These are phyloP conservation scores for Callyntrura guangdongensis DNA, from an alignment of 2,888 invertebrate species.

Conservation along the genomic window DNA sequence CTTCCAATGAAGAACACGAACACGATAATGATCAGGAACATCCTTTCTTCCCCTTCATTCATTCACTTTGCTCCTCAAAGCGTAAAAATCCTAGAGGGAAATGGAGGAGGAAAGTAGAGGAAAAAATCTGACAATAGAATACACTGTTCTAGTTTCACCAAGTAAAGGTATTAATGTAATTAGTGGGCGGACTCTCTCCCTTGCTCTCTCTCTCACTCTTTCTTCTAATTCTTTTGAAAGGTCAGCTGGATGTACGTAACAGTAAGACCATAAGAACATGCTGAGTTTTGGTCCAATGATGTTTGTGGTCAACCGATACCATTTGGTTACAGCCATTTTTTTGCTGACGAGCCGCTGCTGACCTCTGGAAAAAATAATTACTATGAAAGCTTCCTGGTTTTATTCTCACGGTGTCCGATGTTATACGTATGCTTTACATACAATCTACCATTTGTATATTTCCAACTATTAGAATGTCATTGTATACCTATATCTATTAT, in stretches of 20 bases:
- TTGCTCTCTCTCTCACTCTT: neutral
- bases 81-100: slow-evolving; percentile 6
- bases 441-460: neutral
- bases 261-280: neutral
- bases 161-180: slow-evolving; percentile 70
- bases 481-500: neutral
- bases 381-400: neutral
- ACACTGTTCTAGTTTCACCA: neutral
- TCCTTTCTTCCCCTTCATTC: slow-evolving; percentile 5
- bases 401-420: neutral
- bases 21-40: slow-evolving; percentile 64
- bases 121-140: neutral
- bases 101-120: neutral
- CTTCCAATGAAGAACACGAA: slow-evolving; percentile 31
- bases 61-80: slow-evolving; percentile 11
- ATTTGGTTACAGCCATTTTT: neutral
- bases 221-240: slow-evolving; percentile 42
- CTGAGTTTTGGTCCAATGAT: neutral
- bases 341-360: neutral
- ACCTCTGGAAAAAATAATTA: neutral
- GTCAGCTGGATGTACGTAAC: slow-evolving; percentile 33
- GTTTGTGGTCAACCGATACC: neutral
- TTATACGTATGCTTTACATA: neutral
- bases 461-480: too few species aligned
- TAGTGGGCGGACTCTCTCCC: slow-evolving; percentile 65